These are phyloP conservation scores for Drosophila ogumai DNA, from an alignment of 1,140 invertebrate genomes.

Conservation along the genomic window DNA sequence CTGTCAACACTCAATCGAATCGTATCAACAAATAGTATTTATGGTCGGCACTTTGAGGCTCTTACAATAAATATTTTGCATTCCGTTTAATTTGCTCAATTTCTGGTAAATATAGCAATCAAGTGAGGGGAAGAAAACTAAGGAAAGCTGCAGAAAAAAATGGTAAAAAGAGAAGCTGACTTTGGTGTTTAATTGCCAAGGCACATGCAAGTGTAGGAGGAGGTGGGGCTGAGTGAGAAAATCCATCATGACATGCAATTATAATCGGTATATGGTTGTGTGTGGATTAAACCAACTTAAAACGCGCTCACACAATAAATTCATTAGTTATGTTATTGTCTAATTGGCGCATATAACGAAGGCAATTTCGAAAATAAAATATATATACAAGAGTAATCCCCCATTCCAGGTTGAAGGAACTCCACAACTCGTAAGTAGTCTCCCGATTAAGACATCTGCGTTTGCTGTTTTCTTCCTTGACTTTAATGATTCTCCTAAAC, in stretches of 20 bases:
- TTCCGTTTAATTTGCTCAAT: constrained; percentile 62
- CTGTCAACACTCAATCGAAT: constrained; percentile 55
- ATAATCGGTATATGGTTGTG: constrained; percentile 51
- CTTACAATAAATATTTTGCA: constrained; percentile 67
- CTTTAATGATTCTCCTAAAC: constrained; percentile 17
- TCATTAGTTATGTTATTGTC: constrained; percentile 80
- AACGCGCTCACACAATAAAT: constrained; percentile 69
- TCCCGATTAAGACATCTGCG: constrained; percentile 17
- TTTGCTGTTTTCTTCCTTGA: constrained; percentile 19
- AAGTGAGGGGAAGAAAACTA: constrained; percentile 13
- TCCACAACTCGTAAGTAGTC: constrained; percentile 1
- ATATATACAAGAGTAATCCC: constrained; percentile 14
- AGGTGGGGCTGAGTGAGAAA: constrained; percentile 60
- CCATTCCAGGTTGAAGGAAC: constrained; percentile 34
- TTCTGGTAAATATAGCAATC: constrained; percentile 76
- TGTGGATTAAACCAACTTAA: constrained; percentile 25
- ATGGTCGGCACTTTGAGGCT: constrained; percentile 31
- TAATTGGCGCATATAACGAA: constrained; percentile 81
- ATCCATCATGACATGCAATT: constrained; percentile 70
- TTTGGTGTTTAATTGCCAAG: constrained; percentile 73
- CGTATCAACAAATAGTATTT: constrained; percentile 40
- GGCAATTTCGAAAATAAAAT: constrained; percentile 53
- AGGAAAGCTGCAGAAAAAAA: constrained; percentile 33
- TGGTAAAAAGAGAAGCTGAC: constrained; percentile 45
- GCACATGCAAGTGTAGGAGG: constrained; percentile 63